Evolutionary conservation across 2,888 invertebrate species (phyloP), one percentile per base, ranked within the genome.

Genomic region (Heteromurus nitidus): DNA sequence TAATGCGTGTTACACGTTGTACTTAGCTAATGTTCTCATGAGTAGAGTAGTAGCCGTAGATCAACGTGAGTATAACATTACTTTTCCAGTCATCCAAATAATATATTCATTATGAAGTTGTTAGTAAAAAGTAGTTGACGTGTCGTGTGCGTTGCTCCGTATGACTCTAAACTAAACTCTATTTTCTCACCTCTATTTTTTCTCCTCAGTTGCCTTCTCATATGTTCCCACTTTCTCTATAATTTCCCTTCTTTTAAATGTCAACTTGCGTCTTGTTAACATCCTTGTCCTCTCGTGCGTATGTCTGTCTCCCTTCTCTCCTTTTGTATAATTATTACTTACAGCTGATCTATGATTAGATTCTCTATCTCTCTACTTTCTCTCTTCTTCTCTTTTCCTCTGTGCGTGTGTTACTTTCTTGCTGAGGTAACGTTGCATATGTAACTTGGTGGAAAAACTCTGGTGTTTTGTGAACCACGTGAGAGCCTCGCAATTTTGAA

Each of bases 381-480:
- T 50, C 36, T 42, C 22, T 22, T 28, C 30, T 60, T 28, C 55
- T 70, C 30, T 58, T 18, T 55, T 20, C 20, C 3, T 44, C 31
- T 58, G 42, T 72, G 60, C 67, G 26, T 30, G 42, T 73, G 31
- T 64, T 60, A 26, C 69, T 69, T 55, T 68, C 36, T 62, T 42
- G 50, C 69, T 69, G 64, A 31, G 74, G 68, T 50, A 50, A 62
- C 67, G 44, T 70, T 76, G 69, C 69, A 74, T 73, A 67, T 82
- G 72, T 80, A n/a, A 82, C 70, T 77, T 86, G 87, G 86, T 86
- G 87, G 87, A 87, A 87, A 87, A 87, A 87, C 87, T 87, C 87
- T 87, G 87, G 85, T 86, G 85, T 84, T 70, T 82, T 83, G 82
- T 83, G 82, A 80, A 82, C 82, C 70, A 84, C 80, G 82, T 84